A percentile compares a stretch with the other conserved stretches of the same genome.
Evolutionary conservation across 1,140 invertebrate species (phyloP).

Genomic region (Campoletis sonorensis): DNA sequence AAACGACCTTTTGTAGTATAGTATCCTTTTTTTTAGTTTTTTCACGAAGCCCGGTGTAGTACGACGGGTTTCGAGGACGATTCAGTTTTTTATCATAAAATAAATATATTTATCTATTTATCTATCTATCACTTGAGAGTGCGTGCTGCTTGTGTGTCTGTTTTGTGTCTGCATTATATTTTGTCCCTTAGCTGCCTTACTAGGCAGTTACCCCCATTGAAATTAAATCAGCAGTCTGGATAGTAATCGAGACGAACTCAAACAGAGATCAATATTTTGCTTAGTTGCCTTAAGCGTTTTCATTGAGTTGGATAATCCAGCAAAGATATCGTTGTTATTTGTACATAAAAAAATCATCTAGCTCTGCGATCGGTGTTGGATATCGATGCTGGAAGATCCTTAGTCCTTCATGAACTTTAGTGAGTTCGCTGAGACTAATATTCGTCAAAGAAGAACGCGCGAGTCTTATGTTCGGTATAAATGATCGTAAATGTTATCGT

Average conservation of each 20-base stretch:
- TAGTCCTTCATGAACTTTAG: neutral
- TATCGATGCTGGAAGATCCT: neutral
- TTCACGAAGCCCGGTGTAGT: conserved; percentile 22
- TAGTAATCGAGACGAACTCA: neutral
- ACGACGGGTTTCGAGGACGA: conserved; percentile 8
- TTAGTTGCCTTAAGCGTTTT: neutral
- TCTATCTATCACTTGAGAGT: conserved; percentile 26
- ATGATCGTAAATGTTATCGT: too few species aligned
- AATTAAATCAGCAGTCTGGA: neutral
- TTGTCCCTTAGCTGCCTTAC: neutral
- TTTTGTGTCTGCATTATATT: conserved; percentile 4
- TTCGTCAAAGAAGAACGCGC: too few species aligned
- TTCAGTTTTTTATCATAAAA: conserved; percentile 34
- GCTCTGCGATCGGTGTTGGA: neutral
- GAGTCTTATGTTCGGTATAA: too few species aligned
- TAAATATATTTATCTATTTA: conserved; percentile 33
- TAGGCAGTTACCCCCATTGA: neutral
- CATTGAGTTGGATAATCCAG: neutral
- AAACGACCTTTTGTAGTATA: neutral
- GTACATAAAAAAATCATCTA: neutral
- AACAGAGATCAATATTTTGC: neutral
- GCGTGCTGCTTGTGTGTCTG: conserved; percentile 1
- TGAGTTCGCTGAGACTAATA: neutral
- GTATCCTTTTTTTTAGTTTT: conserved; percentile 20
- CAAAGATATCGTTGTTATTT: neutral